Percentiles rank a stretch among this genome's conserved stretches.
Evolutionary conservation across 2,113 vertebrate species (phyloP).

Genomic region (Equus przewalskii): DNA sequence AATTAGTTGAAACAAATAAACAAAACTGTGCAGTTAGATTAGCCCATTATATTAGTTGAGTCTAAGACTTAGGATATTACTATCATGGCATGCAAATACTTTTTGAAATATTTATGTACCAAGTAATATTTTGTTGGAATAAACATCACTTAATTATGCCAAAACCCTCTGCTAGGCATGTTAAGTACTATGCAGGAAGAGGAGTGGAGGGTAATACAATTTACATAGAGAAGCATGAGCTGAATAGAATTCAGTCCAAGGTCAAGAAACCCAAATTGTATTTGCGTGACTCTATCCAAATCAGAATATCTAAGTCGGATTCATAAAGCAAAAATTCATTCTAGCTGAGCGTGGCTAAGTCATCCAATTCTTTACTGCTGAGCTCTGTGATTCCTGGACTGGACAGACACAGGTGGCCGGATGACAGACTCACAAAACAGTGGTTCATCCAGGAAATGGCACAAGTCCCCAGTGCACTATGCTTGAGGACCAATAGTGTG

Average conservation of each 20-base stretch:
- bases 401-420: not conserved
- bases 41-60: not conserved
- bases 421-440: rapidly evolving
- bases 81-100: not conserved
- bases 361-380: not conserved
- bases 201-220: not conserved
- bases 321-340: not conserved
- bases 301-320: not conserved
- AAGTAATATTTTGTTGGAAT: slow-evolving; percentile 21
- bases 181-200: not conserved
- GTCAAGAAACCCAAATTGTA: slow-evolving; percentile 13
- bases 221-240: slow-evolving; percentile 2
- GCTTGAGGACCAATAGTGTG: rapidly evolving
- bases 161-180: not conserved
- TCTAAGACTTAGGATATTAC: slow-evolving; percentile 23
- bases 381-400: too few species aligned
- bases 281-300: slow-evolving; percentile 35
- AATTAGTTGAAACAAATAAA: slow-evolving; percentile 52
- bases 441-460: not conserved
- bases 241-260: slow-evolving; percentile 56
- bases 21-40: not conserved
- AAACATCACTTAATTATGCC: not conserved
- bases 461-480: not conserved
- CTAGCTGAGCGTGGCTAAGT: not conserved
- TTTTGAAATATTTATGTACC: slow-evolving; percentile 66